Base-by-base conservation (phyloP, 2,888 invertebrate species). In the Carterocephalus palaemon region DNA sequence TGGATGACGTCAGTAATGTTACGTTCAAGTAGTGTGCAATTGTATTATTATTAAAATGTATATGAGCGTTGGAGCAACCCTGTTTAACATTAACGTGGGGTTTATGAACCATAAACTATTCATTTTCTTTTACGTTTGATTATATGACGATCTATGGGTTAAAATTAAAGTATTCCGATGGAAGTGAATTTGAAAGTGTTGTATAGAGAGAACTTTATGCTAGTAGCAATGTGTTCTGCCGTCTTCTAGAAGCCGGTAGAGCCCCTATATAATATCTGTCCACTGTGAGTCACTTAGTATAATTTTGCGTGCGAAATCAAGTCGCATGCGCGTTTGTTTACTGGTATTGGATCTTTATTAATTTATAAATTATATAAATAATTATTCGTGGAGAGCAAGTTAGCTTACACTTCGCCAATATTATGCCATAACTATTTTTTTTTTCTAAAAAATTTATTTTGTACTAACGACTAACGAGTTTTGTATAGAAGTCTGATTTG, bases 371-470 rank as follows among this genome's bases (percentile, higher is more conserved):
- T 28, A 31, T 41, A 28, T 38, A 47, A 24, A 38, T 65, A 69
- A 74, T 75, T 76, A 77, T 78, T 75, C 53, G 77, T 70, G 72
- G 70, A 73, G 66, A 62, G 67, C 64, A 54, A 46, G 53, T 67
- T 64, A 57, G 71, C 69, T n/a, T 73, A 70, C 59, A 76, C 74
- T 82, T 80, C 76, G 82, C 82, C 82, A 82, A 80, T 84, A 70
- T 80, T 84, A 83, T 84, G 85, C 85, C 84, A 85, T 85, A 84
- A 71, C 69, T 67, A 64, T 63, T 66, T 66, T 66, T 62, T 62
- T 70, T 64, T 69, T n/a, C n/a, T n/a, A n/a, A n/a, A 72, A 70
- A 62, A 52, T 59, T 62, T 62, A 60, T 66, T 66, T 67, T 69
- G 67, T 73, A 76, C 72, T 79, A 79, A 77, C 71, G n/a, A n/a